Conservation (phyloP, 1,140 invertebrate genomes). For the Drosophila funebris region DNA sequence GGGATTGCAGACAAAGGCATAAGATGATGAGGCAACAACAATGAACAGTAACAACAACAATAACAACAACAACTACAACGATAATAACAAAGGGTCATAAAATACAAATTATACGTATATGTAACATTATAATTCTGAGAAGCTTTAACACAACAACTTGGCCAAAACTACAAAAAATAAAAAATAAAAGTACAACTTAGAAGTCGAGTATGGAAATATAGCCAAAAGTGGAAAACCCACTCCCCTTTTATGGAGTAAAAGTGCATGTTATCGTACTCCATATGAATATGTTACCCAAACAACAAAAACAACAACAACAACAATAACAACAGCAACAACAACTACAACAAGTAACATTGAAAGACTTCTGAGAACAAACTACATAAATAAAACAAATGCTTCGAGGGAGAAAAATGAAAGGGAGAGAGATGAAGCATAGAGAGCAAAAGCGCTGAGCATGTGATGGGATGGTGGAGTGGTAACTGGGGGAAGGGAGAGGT, state of each 20-base stretch:
- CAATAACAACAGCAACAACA: background rate
- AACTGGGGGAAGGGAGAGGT: background rate
- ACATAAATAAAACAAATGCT: constrained; percentile 35
- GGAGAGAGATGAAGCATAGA: background rate
- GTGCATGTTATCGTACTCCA: constrained; percentile 16
- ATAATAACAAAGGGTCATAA: constrained; percentile 39
- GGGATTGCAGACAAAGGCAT: constrained; percentile 15
- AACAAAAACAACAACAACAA: background rate
- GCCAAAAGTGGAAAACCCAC: constrained; percentile 2
- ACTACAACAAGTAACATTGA: constrained; percentile 27
- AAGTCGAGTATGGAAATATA: background rate
- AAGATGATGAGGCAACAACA: constrained; percentile 1
- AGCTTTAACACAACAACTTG: constrained; percentile 34
- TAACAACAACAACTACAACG: background rate
- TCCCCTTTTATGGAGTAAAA: background rate
- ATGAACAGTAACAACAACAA: constrained; percentile 21
- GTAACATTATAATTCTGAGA: constrained; percentile 57
- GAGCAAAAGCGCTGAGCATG: background rate
- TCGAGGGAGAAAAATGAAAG: background rate
- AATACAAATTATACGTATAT: constrained; percentile 46
- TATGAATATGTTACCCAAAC: background rate
- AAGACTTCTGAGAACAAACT: constrained; percentile 29
- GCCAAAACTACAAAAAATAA: constrained; percentile 31
- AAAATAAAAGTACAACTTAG: background rate
- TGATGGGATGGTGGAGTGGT: background rate